phyloP scores from a whole-genome alignment of 2,113 vertebrate species.

The Mus musculus region DNA sequence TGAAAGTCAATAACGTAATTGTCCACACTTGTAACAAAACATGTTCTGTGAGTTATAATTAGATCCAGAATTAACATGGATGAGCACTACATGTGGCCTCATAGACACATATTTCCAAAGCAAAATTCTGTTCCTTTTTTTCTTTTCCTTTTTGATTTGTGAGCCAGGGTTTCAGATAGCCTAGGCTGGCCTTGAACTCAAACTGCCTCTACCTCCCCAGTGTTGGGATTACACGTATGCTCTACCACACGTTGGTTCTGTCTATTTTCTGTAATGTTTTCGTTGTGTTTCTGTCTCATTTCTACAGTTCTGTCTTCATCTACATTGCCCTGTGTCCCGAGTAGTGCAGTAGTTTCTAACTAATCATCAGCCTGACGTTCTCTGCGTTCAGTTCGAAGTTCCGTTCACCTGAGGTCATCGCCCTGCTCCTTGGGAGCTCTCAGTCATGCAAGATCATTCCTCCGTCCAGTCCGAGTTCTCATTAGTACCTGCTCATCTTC shows the following conservation, averaged over 20 bases:
- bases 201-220: neutral
- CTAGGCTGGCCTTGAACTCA: neutral
- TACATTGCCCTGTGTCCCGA: fast-evolving
- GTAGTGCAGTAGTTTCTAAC: neutral
- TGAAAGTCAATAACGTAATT: conserved; percentile 10
- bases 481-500: neutral
- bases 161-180: neutral
- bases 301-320: neutral
- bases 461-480: neutral
- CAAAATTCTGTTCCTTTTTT: neutral
- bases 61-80: conserved; percentile 42
- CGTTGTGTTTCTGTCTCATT: neutral
- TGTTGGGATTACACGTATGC: too few relatives aligned
- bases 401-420: neutral
- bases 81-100: neutral
- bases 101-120: neutral
- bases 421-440: neutral
- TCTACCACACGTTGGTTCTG: too few relatives aligned
- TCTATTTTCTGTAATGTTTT: neutral
- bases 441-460: neutral
- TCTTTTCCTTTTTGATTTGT: neutral
- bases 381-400: neutral
- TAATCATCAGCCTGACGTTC: neutral
- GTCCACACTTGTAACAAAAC: neutral
- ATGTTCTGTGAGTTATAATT: conserved; percentile 19